phyloP scores from a whole-genome alignment of 2,888 invertebrate genomes.

The Idaea aversata region DNA sequence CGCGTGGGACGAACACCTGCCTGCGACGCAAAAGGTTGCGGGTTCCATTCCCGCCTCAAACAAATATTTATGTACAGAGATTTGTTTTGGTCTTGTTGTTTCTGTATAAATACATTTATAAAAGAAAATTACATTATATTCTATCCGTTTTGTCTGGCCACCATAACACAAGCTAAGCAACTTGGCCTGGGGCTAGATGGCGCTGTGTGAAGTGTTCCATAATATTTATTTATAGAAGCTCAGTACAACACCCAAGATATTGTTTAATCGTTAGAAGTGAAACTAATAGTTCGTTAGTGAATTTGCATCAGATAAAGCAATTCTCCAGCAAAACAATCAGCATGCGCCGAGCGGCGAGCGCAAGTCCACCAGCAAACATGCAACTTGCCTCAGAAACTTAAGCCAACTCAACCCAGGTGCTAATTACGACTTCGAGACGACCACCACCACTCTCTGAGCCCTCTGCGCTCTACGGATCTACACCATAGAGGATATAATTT shows the following conservation, averaged over 20 bases:
- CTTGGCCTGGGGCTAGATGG: no score
- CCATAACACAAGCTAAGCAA: no score
- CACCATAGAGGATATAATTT: no score
- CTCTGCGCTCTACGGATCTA: conserved; percentile 14
- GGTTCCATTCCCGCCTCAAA: no score
- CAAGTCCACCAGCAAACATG: conserved; percentile 15
- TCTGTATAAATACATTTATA: no score
- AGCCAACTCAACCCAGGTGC: conserved; percentile 65
- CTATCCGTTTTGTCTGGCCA: no score
- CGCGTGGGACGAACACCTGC: no score
- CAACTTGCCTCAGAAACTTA: conserved; percentile 56
- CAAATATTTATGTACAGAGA: no score
- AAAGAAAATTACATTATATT: no score
- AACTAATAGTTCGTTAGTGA: not conserved
- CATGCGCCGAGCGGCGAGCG: not conserved
- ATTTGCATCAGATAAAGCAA: not conserved
- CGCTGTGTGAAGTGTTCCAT: no score
- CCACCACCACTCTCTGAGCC: conserved; percentile 37
- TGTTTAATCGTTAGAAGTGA: not conserved
- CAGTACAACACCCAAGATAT: not conserved
- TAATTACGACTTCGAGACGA: conserved; percentile 54
- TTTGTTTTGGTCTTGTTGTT: no score
- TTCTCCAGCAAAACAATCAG: not conserved
- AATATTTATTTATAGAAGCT: not conserved
- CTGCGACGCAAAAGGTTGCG: no score